phyloP scores from a whole-genome alignment of 1,140 invertebrate genomes.

The Drosophila rhopaloa region DNA sequence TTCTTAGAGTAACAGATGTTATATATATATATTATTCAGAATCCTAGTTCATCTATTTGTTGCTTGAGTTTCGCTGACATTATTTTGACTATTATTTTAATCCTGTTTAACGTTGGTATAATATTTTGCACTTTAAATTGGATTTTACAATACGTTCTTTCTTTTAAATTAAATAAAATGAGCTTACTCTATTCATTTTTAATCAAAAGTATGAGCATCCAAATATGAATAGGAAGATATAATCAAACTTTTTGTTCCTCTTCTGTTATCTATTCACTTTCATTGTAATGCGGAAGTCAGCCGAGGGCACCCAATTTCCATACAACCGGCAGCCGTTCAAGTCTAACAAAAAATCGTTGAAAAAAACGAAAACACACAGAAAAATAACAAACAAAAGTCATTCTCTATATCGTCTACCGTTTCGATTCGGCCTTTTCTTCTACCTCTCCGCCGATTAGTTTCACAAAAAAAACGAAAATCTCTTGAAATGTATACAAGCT shows the following conservation, averaged over 20 bases:
- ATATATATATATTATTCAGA: too few relatives aligned
- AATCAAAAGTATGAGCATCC: not conserved
- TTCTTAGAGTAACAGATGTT: too few relatives aligned
- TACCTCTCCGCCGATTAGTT: not conserved
- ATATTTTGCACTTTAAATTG: too few relatives aligned
- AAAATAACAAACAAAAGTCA: slow-evolving; percentile 20
- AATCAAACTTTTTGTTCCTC: slow-evolving; percentile 1
- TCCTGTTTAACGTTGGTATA: too few relatives aligned
- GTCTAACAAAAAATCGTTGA: slow-evolving; percentile 1
- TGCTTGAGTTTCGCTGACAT: too few relatives aligned
- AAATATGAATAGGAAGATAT: slow-evolving; percentile 4
- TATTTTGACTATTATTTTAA: too few relatives aligned
- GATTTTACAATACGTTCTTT: too few relatives aligned
- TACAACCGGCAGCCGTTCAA: slow-evolving; percentile 12
- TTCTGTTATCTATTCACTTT: slow-evolving; percentile 39
- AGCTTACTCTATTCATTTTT: not conserved
- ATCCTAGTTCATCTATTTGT: too few relatives aligned
- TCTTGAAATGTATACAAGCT: slow-evolving; percentile 27
- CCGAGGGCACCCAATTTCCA: slow-evolving; percentile 37
- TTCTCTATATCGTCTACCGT: slow-evolving; percentile 22
- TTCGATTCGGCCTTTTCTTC: slow-evolving; percentile 6
- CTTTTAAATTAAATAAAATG: not conserved
- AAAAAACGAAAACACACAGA: slow-evolving; percentile 8
- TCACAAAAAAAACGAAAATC: slow-evolving; percentile 10
- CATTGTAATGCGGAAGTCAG: slow-evolving; percentile 43